Base-by-base conservation (phyloP, 2,888 invertebrate species). In the Gerosis bhagava region DNA sequence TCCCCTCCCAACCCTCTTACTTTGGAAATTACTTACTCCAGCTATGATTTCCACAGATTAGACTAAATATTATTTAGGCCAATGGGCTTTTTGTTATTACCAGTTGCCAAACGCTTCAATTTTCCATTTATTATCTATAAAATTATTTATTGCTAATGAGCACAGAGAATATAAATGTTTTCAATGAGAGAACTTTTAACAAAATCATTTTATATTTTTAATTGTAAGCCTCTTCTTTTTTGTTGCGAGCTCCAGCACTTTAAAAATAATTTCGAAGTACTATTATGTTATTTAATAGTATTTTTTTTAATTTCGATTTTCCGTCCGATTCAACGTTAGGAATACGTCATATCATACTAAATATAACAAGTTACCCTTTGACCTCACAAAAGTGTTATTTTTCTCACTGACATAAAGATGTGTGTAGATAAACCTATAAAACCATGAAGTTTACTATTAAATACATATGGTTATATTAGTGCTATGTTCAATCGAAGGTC, bases 11-110 rank as follows among this genome's bases (percentile, higher is more conserved):
- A 74, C 74, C 76, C 73, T 66, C 70, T n/a, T 58, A 67, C 65
- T 75, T 60, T 53, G 63, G 63, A 79, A 79, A 73, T 81, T 71
- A 77, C 66, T 50, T 56, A 58, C 57, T 61, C 54, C 53, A 50
- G 56, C 64, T 45, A 45, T 45, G 37, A 45, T 37, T 45, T 45
- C 37, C 45, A 31, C 36, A 45, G 37, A 45, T 45, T 45, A 45
- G 45, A 45, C 37, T 45, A 25, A 19, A n/a, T 24, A 24, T 22
- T 37, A 45, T 45, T 37, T 25, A 37, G 44, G 44, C 44, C 44
- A 45, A 36, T 45, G 16, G 44, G 28, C 29, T 28, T 22, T 28
- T 44, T 36, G 28, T 35, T 28, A 22, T 17, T 16, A 15, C 5
- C 19, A 1, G 8, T 5, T 7, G 4, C 17, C 22, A 21, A 16